A percentile compares a stretch with the other conserved stretches of the same genome.
These are phyloP conservation scores for Ceramica pisi DNA, from an alignment of 2,888 invertebrate genomes.

Conservation along the genomic window DNA sequence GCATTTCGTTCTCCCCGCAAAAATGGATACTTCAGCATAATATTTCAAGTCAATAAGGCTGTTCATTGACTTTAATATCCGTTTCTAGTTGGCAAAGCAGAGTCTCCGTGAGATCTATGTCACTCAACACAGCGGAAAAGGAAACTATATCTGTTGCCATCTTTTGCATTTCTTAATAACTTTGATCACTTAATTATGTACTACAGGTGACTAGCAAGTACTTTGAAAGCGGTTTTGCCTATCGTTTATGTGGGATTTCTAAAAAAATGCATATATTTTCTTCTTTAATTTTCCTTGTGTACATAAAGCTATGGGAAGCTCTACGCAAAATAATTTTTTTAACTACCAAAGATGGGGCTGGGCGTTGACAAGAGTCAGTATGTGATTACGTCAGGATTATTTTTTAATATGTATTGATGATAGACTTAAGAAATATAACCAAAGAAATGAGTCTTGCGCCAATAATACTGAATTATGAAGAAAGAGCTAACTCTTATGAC, in stretches of 20 bases:
- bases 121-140: conserved; percentile 1
- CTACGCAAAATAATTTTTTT: not conserved
- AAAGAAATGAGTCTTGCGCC: conserved; percentile 36
- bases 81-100: not conserved
- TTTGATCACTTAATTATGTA: conserved; percentile 1
- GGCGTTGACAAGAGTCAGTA: not conserved
- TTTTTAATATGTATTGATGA: not conserved
- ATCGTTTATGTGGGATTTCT: no score
- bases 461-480: conserved; percentile 45
- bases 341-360: not conserved
- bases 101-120: conserved; percentile 13
- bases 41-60: not conserved
- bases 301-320: no score
- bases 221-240: not conserved
- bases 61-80: not conserved
- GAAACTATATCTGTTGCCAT: conserved; percentile 4
- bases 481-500: conserved; percentile 37
- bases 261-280: no score
- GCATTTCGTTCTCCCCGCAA: no score
- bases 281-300: no score
- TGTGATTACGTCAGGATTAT: not conserved
- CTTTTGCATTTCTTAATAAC: conserved; percentile 18
- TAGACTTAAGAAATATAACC: conserved; percentile 15
- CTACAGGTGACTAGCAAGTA: not conserved
- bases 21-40: no score